Evolutionary conservation across 2,797 vertebrate genomes (phyloP).

Genomic region (Orestias chungarensis): DNA sequence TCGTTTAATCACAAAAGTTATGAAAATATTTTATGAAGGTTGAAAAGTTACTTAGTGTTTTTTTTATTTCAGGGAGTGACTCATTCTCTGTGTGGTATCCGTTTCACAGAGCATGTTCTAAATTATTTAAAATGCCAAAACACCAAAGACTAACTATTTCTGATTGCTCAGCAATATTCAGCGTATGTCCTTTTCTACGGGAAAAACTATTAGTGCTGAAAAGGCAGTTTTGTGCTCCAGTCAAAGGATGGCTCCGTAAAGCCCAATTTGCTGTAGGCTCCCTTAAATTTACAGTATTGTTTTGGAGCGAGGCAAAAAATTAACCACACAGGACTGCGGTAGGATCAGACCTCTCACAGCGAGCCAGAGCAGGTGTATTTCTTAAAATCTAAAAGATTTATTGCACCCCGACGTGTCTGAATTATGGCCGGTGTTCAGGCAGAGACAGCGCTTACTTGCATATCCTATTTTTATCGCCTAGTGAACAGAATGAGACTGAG

Average conservation of each 20-base stretch:
- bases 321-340: constrained; percentile 6
- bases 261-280: background rate
- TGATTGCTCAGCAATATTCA: constrained; percentile 1
- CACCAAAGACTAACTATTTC: background rate
- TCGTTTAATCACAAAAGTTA: too few relatives aligned
- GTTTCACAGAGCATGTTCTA: background rate
- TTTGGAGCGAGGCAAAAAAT: background rate
- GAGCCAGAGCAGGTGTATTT: constrained; percentile 28
- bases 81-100: background rate
- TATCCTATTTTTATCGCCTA: constrained; percentile 52
- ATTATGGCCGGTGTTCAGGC: constrained; percentile 20
- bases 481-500: constrained; percentile 34
- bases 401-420: constrained; percentile 20
- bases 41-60: background rate
- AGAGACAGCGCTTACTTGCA: constrained; percentile 29
- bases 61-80: too few relatives aligned
- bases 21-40: background rate
- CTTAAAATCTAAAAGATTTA: constrained; percentile 35
- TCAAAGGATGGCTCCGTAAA: background rate
- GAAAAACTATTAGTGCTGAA: constrained; percentile 16
- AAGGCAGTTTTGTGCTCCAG: constrained; percentile 2
- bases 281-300: constrained; percentile 4
- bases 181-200: background rate
- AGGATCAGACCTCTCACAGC: constrained; percentile 10
- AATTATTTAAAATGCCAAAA: background rate